Conservation (phyloP, 2,113 vertebrate genomes). For the Buteo buteo region DNA sequence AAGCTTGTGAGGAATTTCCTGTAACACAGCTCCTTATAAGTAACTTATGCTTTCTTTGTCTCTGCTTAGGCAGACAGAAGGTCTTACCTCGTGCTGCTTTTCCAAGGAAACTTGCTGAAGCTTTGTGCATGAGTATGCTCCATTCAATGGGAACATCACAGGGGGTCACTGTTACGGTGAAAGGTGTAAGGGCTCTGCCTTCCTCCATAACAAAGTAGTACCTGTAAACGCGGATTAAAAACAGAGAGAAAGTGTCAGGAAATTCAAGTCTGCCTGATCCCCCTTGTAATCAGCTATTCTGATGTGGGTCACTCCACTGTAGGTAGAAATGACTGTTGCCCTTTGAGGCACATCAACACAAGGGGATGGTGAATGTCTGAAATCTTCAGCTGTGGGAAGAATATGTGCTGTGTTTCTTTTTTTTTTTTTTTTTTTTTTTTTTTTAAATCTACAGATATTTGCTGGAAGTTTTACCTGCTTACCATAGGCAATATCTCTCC, state of each 20-base stretch:
- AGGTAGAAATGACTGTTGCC: background rate
- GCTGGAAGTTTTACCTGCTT: background rate
- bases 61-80: background rate
- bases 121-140: conserved; percentile 66
- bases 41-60: background rate
- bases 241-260: background rate
- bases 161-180: conserved; percentile 82
- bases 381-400: background rate
- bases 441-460: background rate
- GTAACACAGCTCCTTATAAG: background rate
- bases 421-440: background rate
- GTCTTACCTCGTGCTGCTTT: conserved; percentile 38
- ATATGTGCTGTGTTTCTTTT: accelerated
- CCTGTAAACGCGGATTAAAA: conserved; percentile 53
- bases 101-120: conserved; percentile 4
- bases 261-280: background rate
- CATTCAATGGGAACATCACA: conserved; percentile 84
- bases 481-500: background rate
- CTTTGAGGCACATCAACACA: background rate
- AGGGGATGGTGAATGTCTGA: background rate
- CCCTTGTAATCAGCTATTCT: background rate
- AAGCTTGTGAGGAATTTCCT: background rate
- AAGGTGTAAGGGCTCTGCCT: conserved; percentile 54
- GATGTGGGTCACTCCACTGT: background rate
- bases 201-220: conserved; percentile 82